Evolutionary conservation across 2,888 invertebrate genomes (phyloP), one percentile per base, ranked within the genome.

Genomic region (Hirtodrosophila alboralis): DNA sequence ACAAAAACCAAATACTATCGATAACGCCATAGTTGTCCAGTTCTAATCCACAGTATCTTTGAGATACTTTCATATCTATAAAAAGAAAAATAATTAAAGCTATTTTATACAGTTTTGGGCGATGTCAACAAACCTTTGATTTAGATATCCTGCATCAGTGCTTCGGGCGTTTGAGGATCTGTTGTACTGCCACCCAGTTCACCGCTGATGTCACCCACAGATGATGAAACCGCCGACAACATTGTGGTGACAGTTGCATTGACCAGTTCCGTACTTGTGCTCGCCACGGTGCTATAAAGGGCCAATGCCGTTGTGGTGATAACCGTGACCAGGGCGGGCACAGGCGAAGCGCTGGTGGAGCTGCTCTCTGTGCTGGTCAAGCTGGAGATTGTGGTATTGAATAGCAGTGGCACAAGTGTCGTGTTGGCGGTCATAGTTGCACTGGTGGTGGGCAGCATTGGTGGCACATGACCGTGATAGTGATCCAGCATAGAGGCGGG

Each of bases 161-260:
- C 88, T 18, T 84, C 74, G 0, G 88, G 85, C 9, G 88, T 88
- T 59, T 88, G 88, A 0, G 88, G 88, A 78, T 88, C 88, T 6
- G 81, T 87, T 16, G 88, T 88, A 58, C 85, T 87, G 54, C 77
- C 76, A 8, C 80, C 72, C 23, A 76, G 38, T 23, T 84, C 83
- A 3, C 58, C 74, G 36, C 81, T 80, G 4, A 84, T 75, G 3
- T 84, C 73, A 0, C 74, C 70, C 12, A 86, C 80, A 4, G 80
- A 76, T 0, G 75, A 70, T 18, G 83, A 76, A 3, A 87, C 76
- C 9, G 87, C 81, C 31, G 87, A 75, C 9, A 89, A 58, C 23
- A 88, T 78, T 2, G 88, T 84, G 28, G 84, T 69, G 0, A 88
- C 68, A 9, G 79, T 80, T n/a, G 89, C 85, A 48, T 77, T 88